Evolutionary conservation across 1,140 invertebrate species (phyloP).

Genomic region (Aphelinus atriplicis): DNA sequence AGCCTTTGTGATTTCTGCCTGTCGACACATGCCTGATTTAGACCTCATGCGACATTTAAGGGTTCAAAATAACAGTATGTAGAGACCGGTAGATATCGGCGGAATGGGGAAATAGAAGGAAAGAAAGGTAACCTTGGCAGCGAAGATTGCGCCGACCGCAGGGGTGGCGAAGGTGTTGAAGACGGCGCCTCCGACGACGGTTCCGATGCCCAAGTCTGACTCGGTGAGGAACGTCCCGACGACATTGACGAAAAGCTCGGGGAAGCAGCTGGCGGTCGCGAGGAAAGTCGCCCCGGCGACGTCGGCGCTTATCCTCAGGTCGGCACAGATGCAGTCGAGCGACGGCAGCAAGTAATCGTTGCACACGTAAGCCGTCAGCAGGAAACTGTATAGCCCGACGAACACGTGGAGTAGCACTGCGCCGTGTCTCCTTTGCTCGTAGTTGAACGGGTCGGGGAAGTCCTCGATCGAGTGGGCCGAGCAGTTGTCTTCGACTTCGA

Average conservation of each 20-base stretch:
- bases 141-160: slow-evolving; percentile 81
- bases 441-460: slow-evolving; percentile 71
- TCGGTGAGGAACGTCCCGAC: slow-evolving; percentile 83
- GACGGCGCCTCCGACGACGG: slow-evolving; percentile 87
- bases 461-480: slow-evolving; percentile 64
- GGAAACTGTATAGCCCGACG: slow-evolving; percentile 82
- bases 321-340: slow-evolving; percentile 82
- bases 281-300: slow-evolving; percentile 93
- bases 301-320: slow-evolving; percentile 78
- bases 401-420: slow-evolving; percentile 79
- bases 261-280: slow-evolving; percentile 88
- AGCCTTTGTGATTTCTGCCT: too few relatives aligned
- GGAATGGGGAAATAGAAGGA: not conserved
- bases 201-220: slow-evolving; percentile 84
- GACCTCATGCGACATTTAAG: too few relatives aligned
- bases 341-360: slow-evolving; percentile 88
- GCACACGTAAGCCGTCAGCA: slow-evolving; percentile 82
- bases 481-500: slow-evolving; percentile 53
- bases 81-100: too few relatives aligned
- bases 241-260: slow-evolving; percentile 90
- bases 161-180: slow-evolving; percentile 90
- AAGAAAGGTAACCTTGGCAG: slow-evolving; percentile 70
- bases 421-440: slow-evolving; percentile 72
- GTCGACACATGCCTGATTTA: too few relatives aligned
- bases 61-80: too few relatives aligned